Evolutionary conservation across 2,113 vertebrate genomes (phyloP).

Genomic region (Mormyrus lacerda): DNA sequence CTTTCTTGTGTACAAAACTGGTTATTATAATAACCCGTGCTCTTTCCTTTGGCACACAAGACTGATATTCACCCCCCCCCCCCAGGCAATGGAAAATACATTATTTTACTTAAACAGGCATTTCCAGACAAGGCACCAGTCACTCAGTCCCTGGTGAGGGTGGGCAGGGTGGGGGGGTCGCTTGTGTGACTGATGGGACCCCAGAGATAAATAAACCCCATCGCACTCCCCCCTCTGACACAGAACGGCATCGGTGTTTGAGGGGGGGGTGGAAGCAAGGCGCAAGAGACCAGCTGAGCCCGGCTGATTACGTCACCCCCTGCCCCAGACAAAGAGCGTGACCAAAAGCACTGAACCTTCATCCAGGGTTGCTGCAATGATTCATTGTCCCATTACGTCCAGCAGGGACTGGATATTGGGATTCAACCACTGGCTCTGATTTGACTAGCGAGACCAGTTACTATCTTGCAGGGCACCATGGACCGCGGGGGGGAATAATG

Average conservation of each 20-base stretch:
- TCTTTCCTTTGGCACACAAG: background rate
- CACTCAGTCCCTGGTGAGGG: background rate
- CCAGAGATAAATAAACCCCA: background rate
- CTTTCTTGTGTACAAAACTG: background rate
- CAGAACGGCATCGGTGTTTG: background rate
- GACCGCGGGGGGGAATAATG: background rate
- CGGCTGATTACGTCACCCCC: background rate
- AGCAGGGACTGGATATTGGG: background rate
- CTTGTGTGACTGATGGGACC: background rate
- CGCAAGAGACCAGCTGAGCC: background rate
- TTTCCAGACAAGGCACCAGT: slow-evolving; percentile 1
- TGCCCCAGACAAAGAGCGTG: background rate
- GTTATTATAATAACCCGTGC: background rate
- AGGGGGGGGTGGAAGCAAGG: background rate
- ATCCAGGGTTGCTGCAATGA: background rate
- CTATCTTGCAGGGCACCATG: background rate
- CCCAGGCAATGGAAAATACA: slow-evolving; percentile 8
- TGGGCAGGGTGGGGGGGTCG: too few species aligned
- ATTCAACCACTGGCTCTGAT: background rate
- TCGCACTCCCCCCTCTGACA: background rate
- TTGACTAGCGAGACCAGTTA: background rate
- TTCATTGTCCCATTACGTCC: background rate
- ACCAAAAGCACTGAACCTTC: background rate
- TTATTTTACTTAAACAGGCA: slow-evolving; percentile 4
- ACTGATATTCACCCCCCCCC: background rate